phyloP scores from a whole-genome alignment of 2,797 vertebrate species.

The Myotis planiceps region DNA sequence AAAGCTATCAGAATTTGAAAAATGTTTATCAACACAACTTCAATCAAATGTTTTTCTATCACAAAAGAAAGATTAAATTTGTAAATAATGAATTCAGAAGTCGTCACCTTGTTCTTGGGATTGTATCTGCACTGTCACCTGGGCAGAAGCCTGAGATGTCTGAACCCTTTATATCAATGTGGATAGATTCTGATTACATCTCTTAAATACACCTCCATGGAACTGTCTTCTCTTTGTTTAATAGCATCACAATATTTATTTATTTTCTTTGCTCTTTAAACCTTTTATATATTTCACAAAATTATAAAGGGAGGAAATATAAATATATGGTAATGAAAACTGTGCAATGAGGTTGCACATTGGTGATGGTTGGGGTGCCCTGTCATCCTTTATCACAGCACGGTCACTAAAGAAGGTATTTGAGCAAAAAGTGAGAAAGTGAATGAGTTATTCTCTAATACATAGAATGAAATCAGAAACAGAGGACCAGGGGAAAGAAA shows the following conservation, averaged over 20 bases:
- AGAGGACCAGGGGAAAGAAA: neutral
- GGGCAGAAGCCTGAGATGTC: neutral
- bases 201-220: neutral
- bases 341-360: accelerated
- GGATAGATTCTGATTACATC: neutral
- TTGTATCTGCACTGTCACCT: slow-evolving; percentile 47
- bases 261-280: neutral
- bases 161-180: neutral
- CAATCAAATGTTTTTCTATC: slow-evolving; percentile 54
- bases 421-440: neutral
- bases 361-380: accelerated
- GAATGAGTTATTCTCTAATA: neutral
- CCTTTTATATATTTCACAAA: neutral
- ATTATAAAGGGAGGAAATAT: neutral
- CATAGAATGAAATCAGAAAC: neutral
- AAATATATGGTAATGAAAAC: neutral
- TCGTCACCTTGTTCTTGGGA: neutral
- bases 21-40: slow-evolving; percentile 65
- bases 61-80: slow-evolving; percentile 62
- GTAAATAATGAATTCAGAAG: slow-evolving; percentile 64
- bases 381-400: neutral
- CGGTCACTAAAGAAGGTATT: neutral
- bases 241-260: neutral
- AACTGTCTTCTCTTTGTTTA: slow-evolving; percentile 33
- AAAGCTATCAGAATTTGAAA: slow-evolving; percentile 45